These are phyloP conservation scores for Zeugodacus cucurbitae DNA, from an alignment of 1,140 invertebrate species.

Conservation along the genomic window DNA sequence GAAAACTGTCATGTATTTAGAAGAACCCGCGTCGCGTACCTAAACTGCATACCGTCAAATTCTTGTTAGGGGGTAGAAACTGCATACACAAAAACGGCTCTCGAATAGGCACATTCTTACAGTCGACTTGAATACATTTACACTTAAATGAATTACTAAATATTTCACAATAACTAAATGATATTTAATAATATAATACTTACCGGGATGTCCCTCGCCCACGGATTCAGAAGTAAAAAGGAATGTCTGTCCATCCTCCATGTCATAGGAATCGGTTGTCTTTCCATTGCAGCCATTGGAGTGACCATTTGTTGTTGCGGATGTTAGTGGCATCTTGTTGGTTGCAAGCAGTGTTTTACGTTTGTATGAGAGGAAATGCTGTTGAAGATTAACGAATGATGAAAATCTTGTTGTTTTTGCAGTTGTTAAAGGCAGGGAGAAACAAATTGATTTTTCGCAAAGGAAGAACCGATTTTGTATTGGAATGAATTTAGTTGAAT, in stretches of 20 bases:
- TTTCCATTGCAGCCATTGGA: slow-evolving; percentile 74
- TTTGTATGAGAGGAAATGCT: not conserved
- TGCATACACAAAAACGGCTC: slow-evolving; percentile 23
- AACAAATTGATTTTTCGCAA: slow-evolving; percentile 37
- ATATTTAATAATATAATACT: slow-evolving; percentile 52
- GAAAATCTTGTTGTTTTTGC: slow-evolving; percentile 9
- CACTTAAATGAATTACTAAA: too few relatives aligned
- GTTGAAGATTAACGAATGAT: slow-evolving; percentile 12
- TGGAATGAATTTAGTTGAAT: not conserved
- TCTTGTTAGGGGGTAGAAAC: not conserved
- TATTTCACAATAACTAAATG: not conserved
- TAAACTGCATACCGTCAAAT: not conserved
- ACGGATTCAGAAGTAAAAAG: slow-evolving; percentile 99
- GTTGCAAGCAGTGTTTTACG: slow-evolving; percentile 20
- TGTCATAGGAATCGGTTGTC: slow-evolving; percentile 72
- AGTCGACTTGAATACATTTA: not conserved
- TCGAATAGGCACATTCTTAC: not conserved
- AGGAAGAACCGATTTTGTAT: not conserved
- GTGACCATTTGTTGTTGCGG: slow-evolving; percentile 50
- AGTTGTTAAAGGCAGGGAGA: not conserved
- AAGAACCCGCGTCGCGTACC: not conserved
- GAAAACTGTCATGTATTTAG: not conserved
- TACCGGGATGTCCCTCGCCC: slow-evolving; percentile 97
- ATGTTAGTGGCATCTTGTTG: slow-evolving; percentile 59
- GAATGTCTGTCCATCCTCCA: slow-evolving; percentile 88